Conservation (phyloP, 1,140 invertebrate species). For the Bombus impatiens region DNA sequence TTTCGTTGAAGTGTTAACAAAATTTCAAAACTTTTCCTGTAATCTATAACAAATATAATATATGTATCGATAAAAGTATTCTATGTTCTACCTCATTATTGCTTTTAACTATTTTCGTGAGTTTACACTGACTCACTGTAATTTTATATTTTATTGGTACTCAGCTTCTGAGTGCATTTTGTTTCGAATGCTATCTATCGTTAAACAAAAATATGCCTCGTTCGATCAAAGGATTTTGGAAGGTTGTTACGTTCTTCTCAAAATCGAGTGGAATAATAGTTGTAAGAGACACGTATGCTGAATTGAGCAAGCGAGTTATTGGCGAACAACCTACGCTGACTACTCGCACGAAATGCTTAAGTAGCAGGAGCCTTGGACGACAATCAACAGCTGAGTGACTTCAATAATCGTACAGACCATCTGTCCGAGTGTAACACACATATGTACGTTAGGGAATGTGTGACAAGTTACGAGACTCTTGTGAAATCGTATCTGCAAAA, state of each 20-base stretch:
- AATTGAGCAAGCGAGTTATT: conserved; percentile 57
- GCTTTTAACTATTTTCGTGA: background rate
- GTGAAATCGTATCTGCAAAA: conserved; percentile 6
- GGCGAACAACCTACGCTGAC: conserved; percentile 62
- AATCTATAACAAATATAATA: background rate
- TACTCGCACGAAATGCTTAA: conserved; percentile 71
- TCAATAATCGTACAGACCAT: conserved; percentile 72
- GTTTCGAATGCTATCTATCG: background rate
- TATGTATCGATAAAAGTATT: background rate
- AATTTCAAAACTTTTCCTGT: background rate
- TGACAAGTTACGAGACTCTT: background rate
- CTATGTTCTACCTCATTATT: too few species aligned
- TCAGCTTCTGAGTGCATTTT: background rate
- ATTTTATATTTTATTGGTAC: background rate
- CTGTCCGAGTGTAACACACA: conserved; percentile 34
- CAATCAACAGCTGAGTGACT: conserved; percentile 76
- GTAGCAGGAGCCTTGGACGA: conserved; percentile 73
- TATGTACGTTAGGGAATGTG: background rate
- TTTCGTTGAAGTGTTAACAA: background rate
- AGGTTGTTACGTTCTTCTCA: background rate
- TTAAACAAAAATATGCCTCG: background rate
- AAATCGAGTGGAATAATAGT: conserved; percentile 3
- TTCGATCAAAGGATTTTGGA: background rate
- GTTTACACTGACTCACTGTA: background rate
- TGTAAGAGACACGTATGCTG: conserved; percentile 34